Percentiles rank a stretch among this genome's conserved stretches.
Conservation (phyloP, 2,797 vertebrate genomes). For the Lepus oiostolus region DNA sequence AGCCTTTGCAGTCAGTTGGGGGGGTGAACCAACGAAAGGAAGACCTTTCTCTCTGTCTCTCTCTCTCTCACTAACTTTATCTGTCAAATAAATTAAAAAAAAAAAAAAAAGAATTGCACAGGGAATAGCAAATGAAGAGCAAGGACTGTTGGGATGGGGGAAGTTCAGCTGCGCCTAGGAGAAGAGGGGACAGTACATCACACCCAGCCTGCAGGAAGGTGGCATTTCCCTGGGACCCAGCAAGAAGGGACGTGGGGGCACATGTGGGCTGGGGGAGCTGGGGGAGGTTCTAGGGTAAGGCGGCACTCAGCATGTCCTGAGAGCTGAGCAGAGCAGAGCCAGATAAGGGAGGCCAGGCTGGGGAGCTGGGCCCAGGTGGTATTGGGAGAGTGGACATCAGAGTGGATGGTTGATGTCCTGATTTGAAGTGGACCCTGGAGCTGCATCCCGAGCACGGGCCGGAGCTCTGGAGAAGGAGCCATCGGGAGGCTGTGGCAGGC, state of each 20-base stretch:
- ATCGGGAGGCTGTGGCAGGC: slow-evolving; percentile 55
- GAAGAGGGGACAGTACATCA: background rate
- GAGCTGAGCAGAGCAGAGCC: background rate
- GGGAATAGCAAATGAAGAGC: background rate
- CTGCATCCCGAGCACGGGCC: background rate
- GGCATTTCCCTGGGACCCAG: background rate
- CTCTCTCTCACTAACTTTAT: no score
- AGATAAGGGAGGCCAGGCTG: background rate
- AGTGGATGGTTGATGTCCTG: background rate
- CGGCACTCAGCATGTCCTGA: no score
- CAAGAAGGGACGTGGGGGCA: background rate
- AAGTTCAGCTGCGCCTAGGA: background rate
- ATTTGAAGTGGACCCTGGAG: background rate
- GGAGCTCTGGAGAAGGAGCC: slow-evolving; percentile 65
- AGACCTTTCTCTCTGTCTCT: no score
- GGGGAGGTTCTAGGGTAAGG: background rate
- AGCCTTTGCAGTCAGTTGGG: no score
- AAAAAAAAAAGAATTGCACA: background rate
- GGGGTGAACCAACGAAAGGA: no score
- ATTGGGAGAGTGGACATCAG: background rate
- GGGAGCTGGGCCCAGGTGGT: background rate
- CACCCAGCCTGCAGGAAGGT: background rate
- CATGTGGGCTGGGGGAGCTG: background rate
- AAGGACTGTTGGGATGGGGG: background rate
- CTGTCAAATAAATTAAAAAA: no score